Evolutionary conservation across 1,140 invertebrate species (phyloP).

Genomic region (Brachionus koreanus): DNA sequence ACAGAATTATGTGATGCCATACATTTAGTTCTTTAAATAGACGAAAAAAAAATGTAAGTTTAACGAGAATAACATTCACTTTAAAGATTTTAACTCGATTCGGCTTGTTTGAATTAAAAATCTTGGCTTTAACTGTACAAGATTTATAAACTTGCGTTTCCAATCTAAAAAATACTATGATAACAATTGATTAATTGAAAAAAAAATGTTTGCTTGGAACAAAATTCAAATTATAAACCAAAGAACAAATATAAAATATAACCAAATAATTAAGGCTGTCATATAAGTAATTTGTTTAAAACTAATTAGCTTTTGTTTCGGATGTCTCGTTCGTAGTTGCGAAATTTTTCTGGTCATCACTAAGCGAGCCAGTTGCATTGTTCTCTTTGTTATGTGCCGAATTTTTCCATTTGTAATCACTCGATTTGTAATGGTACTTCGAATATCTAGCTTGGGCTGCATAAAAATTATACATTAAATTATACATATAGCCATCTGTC

Average conservation of each 20-base stretch:
- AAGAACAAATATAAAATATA: conserved; percentile 4
- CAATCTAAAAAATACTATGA: conserved; percentile 18
- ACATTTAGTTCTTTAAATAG: background rate
- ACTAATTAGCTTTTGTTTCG: background rate
- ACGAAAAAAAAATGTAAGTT: background rate
- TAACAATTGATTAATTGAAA: background rate
- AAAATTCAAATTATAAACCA: background rate
- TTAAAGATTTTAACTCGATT: background rate
- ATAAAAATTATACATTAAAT: conserved; percentile 18
- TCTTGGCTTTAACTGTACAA: conserved; percentile 12
- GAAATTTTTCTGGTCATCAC: background rate
- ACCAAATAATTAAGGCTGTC: conserved; percentile 1
- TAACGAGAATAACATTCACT: conserved; percentile 21
- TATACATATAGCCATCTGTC: background rate
- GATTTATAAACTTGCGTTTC: conserved; percentile 12
- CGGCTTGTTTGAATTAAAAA: background rate
- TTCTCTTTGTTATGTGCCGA: background rate
- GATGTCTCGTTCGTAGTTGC: background rate
- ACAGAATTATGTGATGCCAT: conserved; percentile 32
- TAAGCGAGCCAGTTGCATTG: background rate
- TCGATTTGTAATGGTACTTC: conserved; percentile 19
- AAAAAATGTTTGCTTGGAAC: background rate
- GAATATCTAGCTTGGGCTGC: background rate
- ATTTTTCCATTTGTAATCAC: conserved; percentile 33
- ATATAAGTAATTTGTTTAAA: background rate